Conservation (phyloP, 2,888 invertebrate species). For the Ceratothoa steindachneri region DNA sequence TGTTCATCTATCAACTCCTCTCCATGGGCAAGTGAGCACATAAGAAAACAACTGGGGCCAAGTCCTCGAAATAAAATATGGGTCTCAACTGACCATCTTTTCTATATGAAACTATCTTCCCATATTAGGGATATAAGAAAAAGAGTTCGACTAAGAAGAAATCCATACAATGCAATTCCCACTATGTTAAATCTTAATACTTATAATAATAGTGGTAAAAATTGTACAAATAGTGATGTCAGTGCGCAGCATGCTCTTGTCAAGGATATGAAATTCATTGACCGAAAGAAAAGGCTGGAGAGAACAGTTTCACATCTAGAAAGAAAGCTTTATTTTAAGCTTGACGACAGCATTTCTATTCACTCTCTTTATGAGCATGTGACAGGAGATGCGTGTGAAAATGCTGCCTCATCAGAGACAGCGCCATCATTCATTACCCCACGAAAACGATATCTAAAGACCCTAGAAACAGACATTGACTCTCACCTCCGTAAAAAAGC, state of each 20-base stretch:
- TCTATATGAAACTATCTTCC: not conserved
- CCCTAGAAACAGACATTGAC: conserved; percentile 35
- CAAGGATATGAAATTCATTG: conserved; percentile 8
- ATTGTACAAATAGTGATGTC: not conserved
- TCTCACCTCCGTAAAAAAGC: conserved; percentile 25
- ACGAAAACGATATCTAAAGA: conserved; percentile 35
- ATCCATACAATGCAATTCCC: conserved; percentile 21
- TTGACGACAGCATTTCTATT: conserved; percentile 21
- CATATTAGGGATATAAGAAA: not conserved
- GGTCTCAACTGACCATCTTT: not conserved
- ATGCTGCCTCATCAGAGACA: too few relatives aligned
- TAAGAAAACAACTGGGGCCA: conserved; percentile 78
- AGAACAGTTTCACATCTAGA: conserved; percentile 16
- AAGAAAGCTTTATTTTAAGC: conserved; percentile 18
- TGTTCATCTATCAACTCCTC: conserved; percentile 85
- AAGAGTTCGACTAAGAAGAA: conserved; percentile 17
- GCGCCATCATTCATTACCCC: conserved; percentile 40
- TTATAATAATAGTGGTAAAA: too few relatives aligned
- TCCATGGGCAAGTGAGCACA: conserved; percentile 84
- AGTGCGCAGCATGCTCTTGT: not conserved
- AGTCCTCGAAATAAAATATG: conserved; percentile 50
- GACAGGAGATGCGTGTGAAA: not conserved
- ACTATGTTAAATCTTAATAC: too few relatives aligned
- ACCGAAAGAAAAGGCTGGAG: conserved; percentile 22
- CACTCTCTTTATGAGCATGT: conserved; percentile 21